Percentiles rank a stretch among this genome's conserved stretches.
Evolutionary conservation across 2,888 invertebrate species (phyloP).

Genomic region (Cheilosia soror): DNA sequence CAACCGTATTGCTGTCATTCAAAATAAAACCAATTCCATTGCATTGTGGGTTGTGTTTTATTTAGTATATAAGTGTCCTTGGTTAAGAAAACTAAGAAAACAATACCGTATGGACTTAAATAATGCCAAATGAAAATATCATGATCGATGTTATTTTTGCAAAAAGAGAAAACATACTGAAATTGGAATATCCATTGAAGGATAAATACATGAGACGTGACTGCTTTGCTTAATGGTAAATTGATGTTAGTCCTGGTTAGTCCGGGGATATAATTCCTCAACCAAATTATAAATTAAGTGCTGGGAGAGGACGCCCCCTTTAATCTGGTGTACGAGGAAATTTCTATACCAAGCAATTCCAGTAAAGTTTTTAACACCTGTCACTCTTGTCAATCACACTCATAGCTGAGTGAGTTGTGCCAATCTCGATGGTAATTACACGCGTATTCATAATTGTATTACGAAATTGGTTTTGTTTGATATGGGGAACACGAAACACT

Average conservation of each 20-base stretch:
- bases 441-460: slow-evolving; percentile 27
- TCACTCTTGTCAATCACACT: slow-evolving; percentile 26
- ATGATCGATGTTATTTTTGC: slow-evolving; percentile 55
- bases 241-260: slow-evolving; percentile 36
- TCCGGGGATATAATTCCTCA: not conserved
- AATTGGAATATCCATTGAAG: slow-evolving; percentile 55
- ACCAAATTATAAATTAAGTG: slow-evolving; percentile 20
- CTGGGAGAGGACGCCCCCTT: not conserved
- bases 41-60: not conserved
- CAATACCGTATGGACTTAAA: not conserved
- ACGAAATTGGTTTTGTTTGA: slow-evolving; percentile 37
- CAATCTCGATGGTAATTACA: slow-evolving; percentile 40
- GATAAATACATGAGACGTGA: slow-evolving; percentile 30
- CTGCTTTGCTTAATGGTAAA: slow-evolving; percentile 58
- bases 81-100: not conserved
- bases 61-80: slow-evolving; percentile 1
- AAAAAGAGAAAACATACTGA: slow-evolving; percentile 21
- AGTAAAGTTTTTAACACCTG: slow-evolving; percentile 31
- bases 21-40: not conserved
- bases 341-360: not conserved
- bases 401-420: slow-evolving; percentile 28
- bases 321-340: not conserved
- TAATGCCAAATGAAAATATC: slow-evolving; percentile 32
- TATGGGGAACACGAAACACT: slow-evolving; percentile 8
- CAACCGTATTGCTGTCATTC: no score